A percentile compares a stretch with the other conserved stretches of the same genome.
These are phyloP conservation scores for Channa argus DNA, from an alignment of 2,113 vertebrate genomes.

Conservation along the genomic window DNA sequence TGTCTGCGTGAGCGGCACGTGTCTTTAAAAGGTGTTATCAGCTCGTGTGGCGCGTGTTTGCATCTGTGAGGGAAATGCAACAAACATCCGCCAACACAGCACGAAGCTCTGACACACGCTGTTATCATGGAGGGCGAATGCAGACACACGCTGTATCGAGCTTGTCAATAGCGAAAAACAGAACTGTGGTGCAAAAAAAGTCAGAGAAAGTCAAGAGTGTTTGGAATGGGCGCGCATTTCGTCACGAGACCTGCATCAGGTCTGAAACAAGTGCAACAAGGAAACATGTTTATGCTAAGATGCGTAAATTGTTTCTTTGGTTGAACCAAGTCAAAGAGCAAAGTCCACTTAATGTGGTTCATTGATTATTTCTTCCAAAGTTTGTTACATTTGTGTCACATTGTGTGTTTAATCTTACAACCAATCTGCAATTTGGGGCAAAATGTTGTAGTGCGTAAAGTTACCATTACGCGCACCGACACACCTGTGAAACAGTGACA, in stretches of 20 bases:
- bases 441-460: conserved; percentile 6
- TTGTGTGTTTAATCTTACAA: background rate
- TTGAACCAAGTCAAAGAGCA: no score
- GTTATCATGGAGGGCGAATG: background rate
- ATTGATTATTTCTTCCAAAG: background rate
- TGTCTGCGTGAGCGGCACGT: conserved; percentile 30
- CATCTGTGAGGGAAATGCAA: conserved; percentile 28
- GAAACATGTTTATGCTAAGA: no score
- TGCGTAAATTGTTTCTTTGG: no score
- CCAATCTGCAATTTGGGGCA: background rate
- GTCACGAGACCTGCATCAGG: background rate
- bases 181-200: background rate
- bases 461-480: background rate
- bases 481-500: background rate
- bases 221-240: background rate
- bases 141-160: background rate
- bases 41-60: conserved; percentile 37
- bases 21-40: conserved; percentile 31
- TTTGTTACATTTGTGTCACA: no score
- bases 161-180: background rate
- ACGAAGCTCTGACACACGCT: conserved; percentile 15
- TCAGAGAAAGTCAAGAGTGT: background rate
- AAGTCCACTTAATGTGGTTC: no score
- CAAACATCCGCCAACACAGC: conserved; percentile 48
- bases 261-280: background rate